phyloP scores from a whole-genome alignment of 2,888 invertebrate genomes.

The Melieria crassipennis region DNA sequence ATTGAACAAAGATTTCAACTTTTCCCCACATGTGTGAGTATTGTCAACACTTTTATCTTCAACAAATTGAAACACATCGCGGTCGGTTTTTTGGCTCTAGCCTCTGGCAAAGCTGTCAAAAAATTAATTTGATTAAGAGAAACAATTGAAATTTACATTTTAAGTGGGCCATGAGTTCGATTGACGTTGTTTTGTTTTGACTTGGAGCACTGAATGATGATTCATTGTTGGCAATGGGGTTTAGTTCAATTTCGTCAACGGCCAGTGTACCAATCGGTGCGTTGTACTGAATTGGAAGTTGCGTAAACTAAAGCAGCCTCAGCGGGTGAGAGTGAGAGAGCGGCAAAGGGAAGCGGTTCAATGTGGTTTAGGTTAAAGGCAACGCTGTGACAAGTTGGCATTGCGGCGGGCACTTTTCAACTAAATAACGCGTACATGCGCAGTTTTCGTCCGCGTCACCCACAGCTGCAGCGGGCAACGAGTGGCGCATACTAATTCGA shows the following conservation, averaged over 20 bases:
- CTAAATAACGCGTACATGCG: not conserved
- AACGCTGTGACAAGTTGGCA: not conserved
- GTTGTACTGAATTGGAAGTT: not conserved
- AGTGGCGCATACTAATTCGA: no score
- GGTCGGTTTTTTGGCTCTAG: not conserved
- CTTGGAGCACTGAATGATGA: not conserved
- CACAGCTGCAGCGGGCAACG: no score
- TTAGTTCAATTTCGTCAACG: not conserved
- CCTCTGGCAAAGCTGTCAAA: slow-evolving; percentile 1
- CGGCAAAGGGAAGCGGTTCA: not conserved
- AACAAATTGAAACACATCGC: not conserved
- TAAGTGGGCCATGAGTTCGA: slow-evolving; percentile 24
- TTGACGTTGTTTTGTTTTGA: not conserved
- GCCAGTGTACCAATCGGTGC: no score
- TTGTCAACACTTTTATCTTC: not conserved
- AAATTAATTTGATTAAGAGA: slow-evolving; percentile 1
- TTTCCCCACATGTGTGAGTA: not conserved
- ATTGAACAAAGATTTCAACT: slow-evolving; percentile 6
- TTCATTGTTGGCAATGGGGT: not conserved
- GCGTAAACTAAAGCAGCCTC: not conserved
- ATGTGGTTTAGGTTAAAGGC: slow-evolving; percentile 8
- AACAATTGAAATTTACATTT: slow-evolving; percentile 11
- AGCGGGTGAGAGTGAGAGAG: not conserved
- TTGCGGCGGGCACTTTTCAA: not conserved
- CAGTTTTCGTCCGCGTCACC: no score